A percentile compares a stretch with the other conserved stretches of the same genome.
phyloP scores from a whole-genome alignment of 2,113 vertebrate species.

The Neotoma lepida region DNA sequence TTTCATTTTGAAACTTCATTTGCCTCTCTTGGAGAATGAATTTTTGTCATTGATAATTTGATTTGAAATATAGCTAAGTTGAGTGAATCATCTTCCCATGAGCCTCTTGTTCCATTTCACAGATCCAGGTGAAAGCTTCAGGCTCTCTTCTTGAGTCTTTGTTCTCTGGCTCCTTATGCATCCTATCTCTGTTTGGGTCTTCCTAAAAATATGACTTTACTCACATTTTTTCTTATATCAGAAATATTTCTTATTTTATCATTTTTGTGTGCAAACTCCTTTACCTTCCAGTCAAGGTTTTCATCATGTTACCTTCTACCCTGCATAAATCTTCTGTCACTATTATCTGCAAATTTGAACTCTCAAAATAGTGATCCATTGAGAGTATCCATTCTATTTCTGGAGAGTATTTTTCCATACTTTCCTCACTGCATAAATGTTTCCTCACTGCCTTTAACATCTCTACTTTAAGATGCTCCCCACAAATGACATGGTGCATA shows the following conservation, averaged over 20 bases:
- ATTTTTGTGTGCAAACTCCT: not conserved
- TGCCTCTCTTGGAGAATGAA: not conserved
- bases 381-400: not conserved
- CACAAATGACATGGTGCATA: not conserved
- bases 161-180: not conserved
- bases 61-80: not conserved
- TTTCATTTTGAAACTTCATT: constrained; percentile 56
- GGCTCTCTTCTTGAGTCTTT: not conserved
- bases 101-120: not conserved
- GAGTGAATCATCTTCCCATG: not conserved
- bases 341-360: not conserved
- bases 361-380: not conserved
- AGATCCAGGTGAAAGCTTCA: not conserved
- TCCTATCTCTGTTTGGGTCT: not conserved
- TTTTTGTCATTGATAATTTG: constrained; percentile 42
- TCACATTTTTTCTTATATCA: not conserved
- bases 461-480: not conserved
- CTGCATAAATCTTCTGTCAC: not conserved
- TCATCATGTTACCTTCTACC: not conserved
- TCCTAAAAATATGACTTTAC: constrained; percentile 17
- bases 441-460: not conserved
- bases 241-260: not conserved
- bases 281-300: not conserved
- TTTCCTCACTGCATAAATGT: not conserved
- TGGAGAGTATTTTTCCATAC: not conserved